Percentiles rank a stretch among this genome's conserved stretches.
phyloP scores from a whole-genome alignment of 2,888 invertebrate genomes.

The Aphrophora alni region DNA sequence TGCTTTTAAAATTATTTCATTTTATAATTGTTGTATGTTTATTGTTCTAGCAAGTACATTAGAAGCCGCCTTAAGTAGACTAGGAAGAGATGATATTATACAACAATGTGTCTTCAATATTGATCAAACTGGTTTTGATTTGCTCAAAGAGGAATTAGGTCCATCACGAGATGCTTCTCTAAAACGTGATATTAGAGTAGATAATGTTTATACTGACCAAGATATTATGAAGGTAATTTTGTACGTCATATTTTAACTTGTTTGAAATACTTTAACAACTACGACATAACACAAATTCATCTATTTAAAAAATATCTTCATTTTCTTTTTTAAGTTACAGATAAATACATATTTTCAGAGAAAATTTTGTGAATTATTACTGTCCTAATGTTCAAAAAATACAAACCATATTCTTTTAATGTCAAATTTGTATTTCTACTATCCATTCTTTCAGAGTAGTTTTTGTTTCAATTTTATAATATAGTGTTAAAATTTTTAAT shows the following conservation, averaged over 20 bases:
- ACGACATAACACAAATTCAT: not conserved
- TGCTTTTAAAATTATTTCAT: not conserved
- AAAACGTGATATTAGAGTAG: conserved; percentile 60
- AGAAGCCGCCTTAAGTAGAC: conserved; percentile 82
- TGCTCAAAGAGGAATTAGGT: conserved; percentile 73
- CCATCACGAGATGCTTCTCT: conserved; percentile 77
- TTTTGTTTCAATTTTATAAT: no score
- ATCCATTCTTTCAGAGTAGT: no score
- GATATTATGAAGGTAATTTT: conserved; percentile 69
- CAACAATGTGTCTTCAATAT: conserved; percentile 74
- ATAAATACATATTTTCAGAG: no score
- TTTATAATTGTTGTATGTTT: not conserved
- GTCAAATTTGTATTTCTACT: no score
- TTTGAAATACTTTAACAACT: not conserved
- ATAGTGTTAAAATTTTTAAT: no score
- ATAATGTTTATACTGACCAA: conserved; percentile 65
- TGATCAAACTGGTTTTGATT: conserved; percentile 59
- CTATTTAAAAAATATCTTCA: not conserved
- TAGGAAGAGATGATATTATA: conserved; percentile 91
- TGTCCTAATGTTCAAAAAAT: no score
- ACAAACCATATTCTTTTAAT: no score
- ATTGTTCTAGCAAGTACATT: conserved; percentile 66
- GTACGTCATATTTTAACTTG: conserved; percentile 44
- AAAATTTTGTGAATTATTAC: no score
- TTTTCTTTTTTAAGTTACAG: no score